Base-by-base conservation (phyloP, 23 tunicate genomes). In the Corella eumyota region DNA sequence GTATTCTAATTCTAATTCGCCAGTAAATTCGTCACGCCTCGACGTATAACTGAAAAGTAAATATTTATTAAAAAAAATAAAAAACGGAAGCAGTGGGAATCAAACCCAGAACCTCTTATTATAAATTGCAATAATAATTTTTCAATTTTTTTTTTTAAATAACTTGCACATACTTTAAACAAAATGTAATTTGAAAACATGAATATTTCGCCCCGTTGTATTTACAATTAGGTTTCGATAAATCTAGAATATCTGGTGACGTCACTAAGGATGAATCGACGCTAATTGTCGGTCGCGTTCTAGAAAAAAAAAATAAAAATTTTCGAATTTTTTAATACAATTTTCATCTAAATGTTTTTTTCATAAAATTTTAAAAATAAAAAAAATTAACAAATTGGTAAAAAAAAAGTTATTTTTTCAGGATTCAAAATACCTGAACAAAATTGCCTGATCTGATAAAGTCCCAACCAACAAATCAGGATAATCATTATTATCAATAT, bases 381-480 rank as follows among this genome's bases (percentile, higher is more conserved):
- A 29, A 57, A 24, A 6, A 6, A n/a, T n/a, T n/a, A n/a, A n/a
- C n/a, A n/a, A n/a, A n/a, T n/a, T n/a, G n/a, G n/a, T n/a, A n/a
- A n/a, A n/a, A n/a, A n/a, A n/a, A n/a, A n/a, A n/a, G n/a, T n/a
- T n/a, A n/a, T n/a, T n/a, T n/a, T n/a, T n/a, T n/a, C n/a, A n/a
- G n/a, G n/a, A 13, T 5, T 15, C 29, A 53, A 53, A 15, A 13
- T 20, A 75, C 81, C 81, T 66, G 37, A 75, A 35, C 44, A 57
- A 33, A 23, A 63, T 44, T 24, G 47, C 72, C 3, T 24, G 23
- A 60, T 75, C 65, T 11, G 74, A 67, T 0, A 28, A 28, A n/a
- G 76, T 44, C 21, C 81, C 81, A 19, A 75, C 65, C 24, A 75
- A 34, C 11, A 75, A 2, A 66, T 75, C 81, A 19, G 81, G 81